Conservation (phyloP, 2,888 invertebrate genomes). For the Clitarchus hookeri region DNA sequence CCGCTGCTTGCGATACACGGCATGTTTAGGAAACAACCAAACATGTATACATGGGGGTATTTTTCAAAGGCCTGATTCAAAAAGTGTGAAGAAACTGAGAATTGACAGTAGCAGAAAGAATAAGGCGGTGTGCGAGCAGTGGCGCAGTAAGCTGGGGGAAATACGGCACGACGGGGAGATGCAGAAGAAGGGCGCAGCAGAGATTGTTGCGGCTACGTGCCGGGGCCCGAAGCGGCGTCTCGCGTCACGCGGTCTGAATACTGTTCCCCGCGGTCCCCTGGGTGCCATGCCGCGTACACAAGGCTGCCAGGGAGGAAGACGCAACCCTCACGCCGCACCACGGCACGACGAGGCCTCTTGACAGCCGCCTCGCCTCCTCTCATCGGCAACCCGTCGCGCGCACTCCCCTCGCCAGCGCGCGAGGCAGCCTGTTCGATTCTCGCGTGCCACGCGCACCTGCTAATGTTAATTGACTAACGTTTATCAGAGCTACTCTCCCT, state of each 20-base stretch:
- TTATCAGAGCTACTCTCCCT: not conserved
- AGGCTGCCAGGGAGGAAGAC: too few relatives aligned
- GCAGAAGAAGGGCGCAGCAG: not conserved
- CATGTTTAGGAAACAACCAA: too few relatives aligned
- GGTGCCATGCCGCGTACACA: not conserved
- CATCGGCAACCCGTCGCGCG: not conserved
- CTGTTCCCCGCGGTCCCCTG: not conserved
- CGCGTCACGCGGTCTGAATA: not conserved
- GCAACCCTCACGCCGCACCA: too few relatives aligned
- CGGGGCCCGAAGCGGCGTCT: not conserved
- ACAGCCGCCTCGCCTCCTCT: not conserved
- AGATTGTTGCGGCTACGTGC: not conserved
- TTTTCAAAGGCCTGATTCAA: too few relatives aligned
- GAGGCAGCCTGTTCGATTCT: not conserved
- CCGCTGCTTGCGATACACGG: too few relatives aligned
- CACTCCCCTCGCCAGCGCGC: too few relatives aligned
- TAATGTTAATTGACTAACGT: not conserved
- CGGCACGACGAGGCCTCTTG: not conserved
- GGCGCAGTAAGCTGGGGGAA: not conserved
- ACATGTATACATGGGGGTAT: too few relatives aligned
- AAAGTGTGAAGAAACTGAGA: too few relatives aligned
- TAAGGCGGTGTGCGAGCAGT: too few relatives aligned
- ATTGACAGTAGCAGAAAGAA: too few relatives aligned
- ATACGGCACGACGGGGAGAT: not conserved
- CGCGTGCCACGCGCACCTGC: conserved; percentile 1